Evolutionary conservation across 2,888 invertebrate genomes (phyloP).

Genomic region (Sthenelais limicola): DNA sequence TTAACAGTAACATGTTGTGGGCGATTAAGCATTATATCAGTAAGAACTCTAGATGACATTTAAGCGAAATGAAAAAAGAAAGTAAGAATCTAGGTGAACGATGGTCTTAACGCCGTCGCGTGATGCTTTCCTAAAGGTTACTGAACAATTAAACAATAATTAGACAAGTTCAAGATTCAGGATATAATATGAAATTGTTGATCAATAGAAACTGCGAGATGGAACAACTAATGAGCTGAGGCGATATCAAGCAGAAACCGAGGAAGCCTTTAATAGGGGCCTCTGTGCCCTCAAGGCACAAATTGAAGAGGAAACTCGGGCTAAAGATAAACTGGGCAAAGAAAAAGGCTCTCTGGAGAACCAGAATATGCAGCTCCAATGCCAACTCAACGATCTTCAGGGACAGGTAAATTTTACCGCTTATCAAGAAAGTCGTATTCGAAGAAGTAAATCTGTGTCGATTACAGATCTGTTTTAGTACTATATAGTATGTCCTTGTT

Average conservation of each 20-base stretch:
- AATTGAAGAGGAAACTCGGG: constrained; percentile 45
- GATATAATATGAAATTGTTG: too few species aligned
- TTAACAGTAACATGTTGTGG: too few species aligned
- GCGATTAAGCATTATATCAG: too few species aligned
- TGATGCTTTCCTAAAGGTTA: neutral
- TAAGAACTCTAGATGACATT: neutral
- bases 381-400: neutral
- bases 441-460: too few species aligned
- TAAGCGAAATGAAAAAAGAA: neutral
- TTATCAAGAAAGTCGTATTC: too few species aligned
- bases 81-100: neutral
- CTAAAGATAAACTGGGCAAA: constrained; percentile 36
- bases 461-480: too few species aligned
- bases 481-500: too few species aligned
- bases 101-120: neutral
- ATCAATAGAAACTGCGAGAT: constrained; percentile 25
- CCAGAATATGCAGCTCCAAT: neutral
- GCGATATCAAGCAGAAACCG: constrained; percentile 46
- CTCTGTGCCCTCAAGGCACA: constrained; percentile 38
- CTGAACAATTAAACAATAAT: too few species aligned
- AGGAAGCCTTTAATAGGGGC: constrained; percentile 43
- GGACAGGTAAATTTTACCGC: too few species aligned
- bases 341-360: constrained; percentile 15
- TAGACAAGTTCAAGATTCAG: too few species aligned
- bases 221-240: constrained; percentile 22